Conservation (phyloP, 2,888 invertebrate species). For the Gonocerus acuteangulatus region DNA sequence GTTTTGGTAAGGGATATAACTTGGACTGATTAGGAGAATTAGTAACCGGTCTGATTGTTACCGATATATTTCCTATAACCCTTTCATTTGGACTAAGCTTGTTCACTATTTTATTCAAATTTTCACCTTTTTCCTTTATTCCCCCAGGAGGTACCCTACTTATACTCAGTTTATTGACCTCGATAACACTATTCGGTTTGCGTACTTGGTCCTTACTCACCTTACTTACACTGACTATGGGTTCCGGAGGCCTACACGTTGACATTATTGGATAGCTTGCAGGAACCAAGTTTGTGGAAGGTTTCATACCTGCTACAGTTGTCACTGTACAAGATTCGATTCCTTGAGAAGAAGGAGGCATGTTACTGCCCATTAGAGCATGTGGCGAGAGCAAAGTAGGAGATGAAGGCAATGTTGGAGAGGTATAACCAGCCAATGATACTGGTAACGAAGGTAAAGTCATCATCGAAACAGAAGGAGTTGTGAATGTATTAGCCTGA, state of each 20-base stretch:
- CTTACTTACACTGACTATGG: constrained; percentile 34
- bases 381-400: neutral
- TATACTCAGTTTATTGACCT: constrained; percentile 34
- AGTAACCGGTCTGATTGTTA: constrained; percentile 32
- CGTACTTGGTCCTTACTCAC: constrained; percentile 34
- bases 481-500: neutral
- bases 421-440: neutral
- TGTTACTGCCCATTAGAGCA: neutral
- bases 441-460: neutral
- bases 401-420: neutral
- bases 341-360: neutral
- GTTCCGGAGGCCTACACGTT: constrained; percentile 19
- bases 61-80: constrained; percentile 34
- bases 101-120: constrained; percentile 34
- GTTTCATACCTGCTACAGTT: constrained; percentile 19
- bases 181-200: constrained; percentile 28
- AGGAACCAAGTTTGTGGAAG: constrained; percentile 18
- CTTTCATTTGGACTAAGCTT: constrained; percentile 34
- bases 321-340: constrained; percentile 17
- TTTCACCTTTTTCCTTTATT: constrained; percentile 42
- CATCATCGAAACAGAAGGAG: neutral
- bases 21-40: constrained; percentile 15
- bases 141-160: constrained; percentile 32
- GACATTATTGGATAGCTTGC: constrained; percentile 25
- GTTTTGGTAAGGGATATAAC: constrained; percentile 21